phyloP scores from a whole-genome alignment of 2,113 vertebrate genomes.

The Poecile atricapillus region DNA sequence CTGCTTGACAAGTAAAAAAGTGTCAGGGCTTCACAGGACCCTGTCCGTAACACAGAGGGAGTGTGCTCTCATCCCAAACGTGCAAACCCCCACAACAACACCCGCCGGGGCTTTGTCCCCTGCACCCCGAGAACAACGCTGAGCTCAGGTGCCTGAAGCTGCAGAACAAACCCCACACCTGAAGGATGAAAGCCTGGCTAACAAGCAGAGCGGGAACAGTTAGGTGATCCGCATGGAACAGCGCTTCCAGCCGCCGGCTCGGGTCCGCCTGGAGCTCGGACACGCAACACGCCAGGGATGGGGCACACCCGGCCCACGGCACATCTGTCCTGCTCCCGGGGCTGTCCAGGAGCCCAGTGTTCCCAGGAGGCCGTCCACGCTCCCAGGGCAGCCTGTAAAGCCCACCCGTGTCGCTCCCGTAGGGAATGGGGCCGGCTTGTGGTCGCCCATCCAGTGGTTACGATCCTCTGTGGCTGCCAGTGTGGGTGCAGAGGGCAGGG shows the following conservation, averaged over 20 bases:
- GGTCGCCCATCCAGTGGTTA: not conserved
- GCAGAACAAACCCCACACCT: not conserved
- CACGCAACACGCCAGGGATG: not conserved
- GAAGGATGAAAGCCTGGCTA: not conserved
- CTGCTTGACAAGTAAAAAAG: not conserved
- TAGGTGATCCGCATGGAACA: not conserved
- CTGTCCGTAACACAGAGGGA: not conserved
- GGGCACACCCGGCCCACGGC: not conserved
- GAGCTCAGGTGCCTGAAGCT: not conserved
- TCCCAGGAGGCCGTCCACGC: not conserved
- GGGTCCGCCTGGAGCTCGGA: not conserved
- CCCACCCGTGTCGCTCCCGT: not conserved
- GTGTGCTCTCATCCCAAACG: not conserved
- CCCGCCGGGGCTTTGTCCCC: not conserved
- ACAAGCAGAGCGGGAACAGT: not conserved
- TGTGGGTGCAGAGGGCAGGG: not conserved
- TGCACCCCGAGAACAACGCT: not conserved
- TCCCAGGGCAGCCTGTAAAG: not conserved
- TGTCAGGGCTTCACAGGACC: not conserved
- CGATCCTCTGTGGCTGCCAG: not conserved
- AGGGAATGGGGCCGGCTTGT: not conserved
- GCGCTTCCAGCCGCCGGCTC: not conserved
- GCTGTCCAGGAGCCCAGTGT: not conserved
- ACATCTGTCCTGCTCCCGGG: not conserved
- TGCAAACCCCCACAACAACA: not conserved